phyloP scores from a whole-genome alignment of 2,797 vertebrate genomes.

The Mergus octosetaceus region DNA sequence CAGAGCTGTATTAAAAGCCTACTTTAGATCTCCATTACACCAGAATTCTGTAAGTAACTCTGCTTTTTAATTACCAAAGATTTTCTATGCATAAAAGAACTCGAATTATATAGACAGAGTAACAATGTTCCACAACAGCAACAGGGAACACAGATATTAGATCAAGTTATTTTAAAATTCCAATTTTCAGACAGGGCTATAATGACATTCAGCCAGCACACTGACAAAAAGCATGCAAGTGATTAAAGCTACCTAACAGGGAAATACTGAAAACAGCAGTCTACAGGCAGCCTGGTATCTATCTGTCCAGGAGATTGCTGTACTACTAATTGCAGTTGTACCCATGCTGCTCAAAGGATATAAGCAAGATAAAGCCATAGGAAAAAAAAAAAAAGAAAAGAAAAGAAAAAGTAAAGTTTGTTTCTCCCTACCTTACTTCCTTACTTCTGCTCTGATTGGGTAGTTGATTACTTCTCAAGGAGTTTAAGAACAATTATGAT shows the following conservation, averaged over 20 bases:
- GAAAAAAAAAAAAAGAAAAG: no score
- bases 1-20: conserved; percentile 53
- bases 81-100: background rate
- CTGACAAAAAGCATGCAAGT: background rate
- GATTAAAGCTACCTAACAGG: background rate
- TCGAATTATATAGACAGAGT: background rate
- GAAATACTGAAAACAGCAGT: background rate
- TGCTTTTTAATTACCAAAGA: background rate
- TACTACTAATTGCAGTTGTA: background rate
- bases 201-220: background rate
- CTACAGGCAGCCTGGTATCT: background rate
- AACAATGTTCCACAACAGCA: background rate
- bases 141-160: background rate
- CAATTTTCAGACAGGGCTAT: background rate
- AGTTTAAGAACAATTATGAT: conserved; percentile 38
- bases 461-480: background rate
- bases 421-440: background rate
- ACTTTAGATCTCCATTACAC: conserved; percentile 48
- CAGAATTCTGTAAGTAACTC: conserved; percentile 47
- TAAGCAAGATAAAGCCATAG: background rate
- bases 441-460: background rate
- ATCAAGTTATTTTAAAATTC: background rate
- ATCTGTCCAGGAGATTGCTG: background rate
- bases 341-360: background rate
- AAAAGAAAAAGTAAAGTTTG: no score